These are phyloP conservation scores for Exephanes ischioxanthus DNA, from an alignment of 2,888 invertebrate genomes.

Conservation along the genomic window DNA sequence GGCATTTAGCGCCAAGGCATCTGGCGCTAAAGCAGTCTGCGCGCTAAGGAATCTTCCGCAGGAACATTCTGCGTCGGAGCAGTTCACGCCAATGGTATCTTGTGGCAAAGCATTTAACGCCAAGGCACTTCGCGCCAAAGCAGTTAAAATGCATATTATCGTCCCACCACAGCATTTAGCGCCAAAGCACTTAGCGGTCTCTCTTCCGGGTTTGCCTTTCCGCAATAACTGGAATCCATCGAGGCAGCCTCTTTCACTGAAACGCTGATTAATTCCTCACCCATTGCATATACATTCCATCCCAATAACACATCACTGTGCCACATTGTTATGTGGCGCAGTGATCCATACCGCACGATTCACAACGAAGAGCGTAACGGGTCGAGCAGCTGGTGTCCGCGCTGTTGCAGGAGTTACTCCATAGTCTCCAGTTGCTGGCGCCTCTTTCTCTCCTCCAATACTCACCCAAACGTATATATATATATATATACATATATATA, in stretches of 20 bases:
- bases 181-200: background rate
- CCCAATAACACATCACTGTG: conserved; percentile 5
- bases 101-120: too few relatives aligned
- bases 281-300: background rate
- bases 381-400: conserved; percentile 25
- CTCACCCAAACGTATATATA: background rate
- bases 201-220: background rate
- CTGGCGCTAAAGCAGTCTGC: too few relatives aligned
- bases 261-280: background rate
- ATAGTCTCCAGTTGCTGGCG: background rate
- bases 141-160: too few relatives aligned
- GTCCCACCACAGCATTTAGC: background rate
- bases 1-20: too few relatives aligned
- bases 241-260: background rate
- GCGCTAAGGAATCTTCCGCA: too few relatives aligned
- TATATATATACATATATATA: background rate
- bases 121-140: too few relatives aligned
- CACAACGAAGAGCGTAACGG: conserved; percentile 1
- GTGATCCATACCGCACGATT: background rate
- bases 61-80: too few relatives aligned
- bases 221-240: background rate
- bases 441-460: background rate
- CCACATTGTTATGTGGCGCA: too few relatives aligned
- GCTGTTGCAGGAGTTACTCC: background rate
- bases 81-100: too few relatives aligned